A percentile compares a stretch with the other conserved stretches of the same genome.
Evolutionary conservation across 2,888 invertebrate species (phyloP).

Genomic region (Tanaodytes sp.): DNA sequence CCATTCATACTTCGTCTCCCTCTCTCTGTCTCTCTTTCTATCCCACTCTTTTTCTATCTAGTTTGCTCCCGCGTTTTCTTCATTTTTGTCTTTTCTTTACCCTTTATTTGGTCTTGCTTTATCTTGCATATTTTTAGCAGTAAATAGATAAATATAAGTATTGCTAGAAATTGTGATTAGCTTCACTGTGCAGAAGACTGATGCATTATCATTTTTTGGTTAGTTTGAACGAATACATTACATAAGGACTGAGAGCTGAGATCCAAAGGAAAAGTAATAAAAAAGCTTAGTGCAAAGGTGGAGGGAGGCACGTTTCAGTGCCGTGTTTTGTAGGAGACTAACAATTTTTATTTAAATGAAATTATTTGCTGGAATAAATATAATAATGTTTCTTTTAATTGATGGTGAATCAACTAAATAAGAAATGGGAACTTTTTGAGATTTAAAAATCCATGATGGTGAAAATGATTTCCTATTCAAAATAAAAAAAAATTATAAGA

Average conservation of each 20-base stretch:
- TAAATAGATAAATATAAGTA: too few species aligned
- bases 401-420: too few species aligned
- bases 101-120: neutral
- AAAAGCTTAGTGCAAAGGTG: conserved; percentile 1
- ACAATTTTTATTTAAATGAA: too few species aligned
- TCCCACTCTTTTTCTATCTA: conserved; percentile 18
- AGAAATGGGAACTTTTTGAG: too few species aligned
- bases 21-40: conserved; percentile 1
- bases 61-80: conserved; percentile 20
- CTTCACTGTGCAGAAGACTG: neutral
- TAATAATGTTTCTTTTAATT: too few species aligned
- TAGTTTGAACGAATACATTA: conserved; percentile 16
- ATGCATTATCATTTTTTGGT: conserved; percentile 17
- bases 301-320: too few species aligned
- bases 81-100: conserved; percentile 5
- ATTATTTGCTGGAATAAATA: too few species aligned
- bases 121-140: neutral
- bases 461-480: too few species aligned
- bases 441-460: neutral
- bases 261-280: conserved; percentile 13
- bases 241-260: conserved; percentile 11
- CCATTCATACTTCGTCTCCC: conserved; percentile 22
- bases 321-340: too few species aligned
- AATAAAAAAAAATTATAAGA: too few species aligned
- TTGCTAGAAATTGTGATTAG: neutral